Conservation (phyloP, 2,797 vertebrate genomes). For the Tapirus indicus region DNA sequence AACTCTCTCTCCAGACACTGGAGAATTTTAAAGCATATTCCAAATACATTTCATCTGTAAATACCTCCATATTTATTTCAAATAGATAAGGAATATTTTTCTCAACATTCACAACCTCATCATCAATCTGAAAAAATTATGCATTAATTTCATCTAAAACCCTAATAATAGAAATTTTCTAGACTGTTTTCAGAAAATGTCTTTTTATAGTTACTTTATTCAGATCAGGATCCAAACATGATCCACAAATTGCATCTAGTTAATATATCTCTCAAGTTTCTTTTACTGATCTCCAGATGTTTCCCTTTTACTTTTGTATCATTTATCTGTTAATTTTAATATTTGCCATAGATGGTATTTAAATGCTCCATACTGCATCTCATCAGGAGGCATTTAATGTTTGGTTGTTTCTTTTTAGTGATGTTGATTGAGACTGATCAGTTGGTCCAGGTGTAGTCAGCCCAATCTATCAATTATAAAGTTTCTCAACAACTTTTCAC, state of each 20-base stretch:
- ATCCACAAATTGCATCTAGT: not conserved
- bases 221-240: not conserved
- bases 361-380: not conserved
- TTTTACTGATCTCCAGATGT: not conserved
- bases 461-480: not conserved
- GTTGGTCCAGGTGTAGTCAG: not conserved
- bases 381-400: not conserved
- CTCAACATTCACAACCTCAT: not conserved
- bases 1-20: not conserved
- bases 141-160: not conserved
- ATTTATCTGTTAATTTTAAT: conserved; percentile 29
- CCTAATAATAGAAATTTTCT: not conserved
- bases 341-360: not conserved
- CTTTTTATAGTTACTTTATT: not conserved
- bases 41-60: not conserved
- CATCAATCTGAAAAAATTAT: conserved; percentile 8
- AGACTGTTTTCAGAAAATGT: not conserved
- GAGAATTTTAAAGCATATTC: not conserved
- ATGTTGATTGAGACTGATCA: not conserved
- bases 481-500: conserved; percentile 10
- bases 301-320: not conserved
- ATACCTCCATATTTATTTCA: not conserved
- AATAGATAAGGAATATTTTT: not conserved
- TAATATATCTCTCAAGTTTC: not conserved
- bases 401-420: not conserved